phyloP scores from a whole-genome alignment of 2,888 invertebrate genomes.

The Pteria penguin region DNA sequence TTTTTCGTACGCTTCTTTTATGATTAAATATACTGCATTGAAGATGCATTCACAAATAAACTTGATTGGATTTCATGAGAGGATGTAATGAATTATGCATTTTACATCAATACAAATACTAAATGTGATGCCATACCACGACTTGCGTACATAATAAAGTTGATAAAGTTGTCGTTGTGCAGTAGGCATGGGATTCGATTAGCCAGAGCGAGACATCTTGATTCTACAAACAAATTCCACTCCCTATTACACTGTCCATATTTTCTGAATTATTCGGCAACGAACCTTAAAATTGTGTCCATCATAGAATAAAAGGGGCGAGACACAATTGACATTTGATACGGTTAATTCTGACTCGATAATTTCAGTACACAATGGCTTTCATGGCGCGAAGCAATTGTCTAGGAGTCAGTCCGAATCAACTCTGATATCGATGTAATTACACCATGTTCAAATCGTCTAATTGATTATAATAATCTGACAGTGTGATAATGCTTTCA shows the following conservation, averaged over 20 bases:
- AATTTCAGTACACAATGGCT: slow-evolving; percentile 19
- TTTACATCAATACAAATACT: too few relatives aligned
- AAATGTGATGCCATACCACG: too few relatives aligned
- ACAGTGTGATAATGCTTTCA: background rate
- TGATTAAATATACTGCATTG: too few relatives aligned
- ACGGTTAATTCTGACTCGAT: slow-evolving; percentile 22
- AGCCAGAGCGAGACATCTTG: background rate
- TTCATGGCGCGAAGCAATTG: slow-evolving; percentile 20
- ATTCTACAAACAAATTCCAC: background rate
- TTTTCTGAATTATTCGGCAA: slow-evolving; percentile 20
- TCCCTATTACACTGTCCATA: slow-evolving; percentile 11
- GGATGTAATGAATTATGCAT: too few relatives aligned
- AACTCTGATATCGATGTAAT: slow-evolving; percentile 14
- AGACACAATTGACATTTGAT: slow-evolving; percentile 22
- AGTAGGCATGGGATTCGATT: background rate
- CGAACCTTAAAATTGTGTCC: slow-evolving; percentile 23
- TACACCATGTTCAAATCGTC: slow-evolving; percentile 16
- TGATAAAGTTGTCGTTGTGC: background rate
- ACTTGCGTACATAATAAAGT: background rate
- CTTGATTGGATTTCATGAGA: too few relatives aligned
- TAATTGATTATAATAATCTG: slow-evolving; percentile 25
- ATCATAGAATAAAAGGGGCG: background rate
- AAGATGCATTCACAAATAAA: too few relatives aligned
- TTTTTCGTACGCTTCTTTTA: too few relatives aligned
- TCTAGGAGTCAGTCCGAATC: slow-evolving; percentile 10